A percentile compares a stretch with the other conserved stretches of the same genome.
These are phyloP conservation scores for Myxocyprinus asiaticus DNA, from an alignment of 2,113 vertebrate genomes.

Conservation along the genomic window DNA sequence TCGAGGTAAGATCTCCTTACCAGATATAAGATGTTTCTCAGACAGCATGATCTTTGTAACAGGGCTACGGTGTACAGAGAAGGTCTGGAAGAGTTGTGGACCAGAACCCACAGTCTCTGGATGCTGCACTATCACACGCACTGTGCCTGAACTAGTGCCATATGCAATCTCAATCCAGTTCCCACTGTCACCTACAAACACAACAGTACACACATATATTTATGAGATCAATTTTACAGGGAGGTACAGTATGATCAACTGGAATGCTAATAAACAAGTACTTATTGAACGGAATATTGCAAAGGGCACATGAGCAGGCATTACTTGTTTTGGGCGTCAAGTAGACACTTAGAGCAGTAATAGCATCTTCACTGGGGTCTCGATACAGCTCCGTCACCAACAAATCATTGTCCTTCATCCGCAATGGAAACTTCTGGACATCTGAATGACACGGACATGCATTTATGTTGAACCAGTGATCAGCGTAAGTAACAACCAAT, in stretches of 20 bases:
- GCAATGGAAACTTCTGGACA: constrained; percentile 89
- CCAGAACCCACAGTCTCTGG: constrained; percentile 91
- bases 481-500: too few species aligned
- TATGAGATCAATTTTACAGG: too few species aligned
- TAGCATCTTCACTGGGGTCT: constrained; percentile 85
- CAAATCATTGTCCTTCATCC: constrained; percentile 93
- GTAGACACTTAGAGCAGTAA: constrained; percentile 91
- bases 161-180: constrained; percentile 96
- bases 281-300: too few species aligned
- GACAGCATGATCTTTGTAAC: constrained; percentile 93
- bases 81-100: constrained; percentile 92
- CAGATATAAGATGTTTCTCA: constrained; percentile 82
- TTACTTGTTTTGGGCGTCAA: constrained; percentile 92
- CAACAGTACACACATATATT: not conserved
- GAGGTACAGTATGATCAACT: too few species aligned
- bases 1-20: too few species aligned
- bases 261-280: too few species aligned
- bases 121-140: constrained; percentile 91
- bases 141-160: constrained; percentile 85
- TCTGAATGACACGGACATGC: constrained; percentile 71
- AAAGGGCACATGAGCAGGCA: too few species aligned
- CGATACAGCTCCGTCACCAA: constrained; percentile 91
- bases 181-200: constrained; percentile 84
- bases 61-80: constrained; percentile 89
- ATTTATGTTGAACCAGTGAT: not conserved